Base-by-base conservation (phyloP, 37 sponge, comb jelly and placozoan species). In the Beroe forskalii region DNA sequence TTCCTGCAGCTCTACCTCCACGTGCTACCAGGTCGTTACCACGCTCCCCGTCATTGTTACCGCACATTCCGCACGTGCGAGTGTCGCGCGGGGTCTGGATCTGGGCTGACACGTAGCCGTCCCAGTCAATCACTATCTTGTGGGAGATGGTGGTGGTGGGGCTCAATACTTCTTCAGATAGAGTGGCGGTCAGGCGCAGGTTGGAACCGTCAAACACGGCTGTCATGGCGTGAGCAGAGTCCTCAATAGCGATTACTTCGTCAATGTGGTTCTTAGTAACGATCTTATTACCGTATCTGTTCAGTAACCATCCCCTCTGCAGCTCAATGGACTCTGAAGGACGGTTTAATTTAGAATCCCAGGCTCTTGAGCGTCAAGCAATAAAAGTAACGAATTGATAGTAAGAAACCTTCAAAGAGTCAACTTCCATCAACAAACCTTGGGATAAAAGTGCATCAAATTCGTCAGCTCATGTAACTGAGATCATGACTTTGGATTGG, bases 31-130 rank as follows among this genome's bases (percentile, higher is more conserved):
- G 40, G 19, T 80, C 86, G 55, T 80, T 80, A 41, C 2, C 55
- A 1, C 38, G 44, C 14, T 44, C 35, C 0, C 48, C 86, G 35
- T 80, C 86, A 27, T 80, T 80, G 28, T 80, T 43, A 41, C 86
- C 86, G 55, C 86, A 80, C 86, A 80, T 80, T 28, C 86, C 86
- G 40, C 86, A 80, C 1, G 86, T 80, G 40, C 55, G 37, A 1
- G 86, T 80, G 30, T 3, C 35, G 48, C n/a, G 44, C 12, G 86
- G 86, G 27, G 86, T 80, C 86, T 80, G 86, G 28, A 80, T 80
- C 30, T 41, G 44, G n/a, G 42, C 55, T 6, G 30, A 23, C 30
- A 80, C 86, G 27, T 80, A 80, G 0, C 86, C 86, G 31, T 80
- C 86, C 86, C 86, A 80, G 30, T 80, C 4, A 23, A 80, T 20